phyloP scores from a whole-genome alignment of 2,113 vertebrate species.

The Ovis canadensis region DNA sequence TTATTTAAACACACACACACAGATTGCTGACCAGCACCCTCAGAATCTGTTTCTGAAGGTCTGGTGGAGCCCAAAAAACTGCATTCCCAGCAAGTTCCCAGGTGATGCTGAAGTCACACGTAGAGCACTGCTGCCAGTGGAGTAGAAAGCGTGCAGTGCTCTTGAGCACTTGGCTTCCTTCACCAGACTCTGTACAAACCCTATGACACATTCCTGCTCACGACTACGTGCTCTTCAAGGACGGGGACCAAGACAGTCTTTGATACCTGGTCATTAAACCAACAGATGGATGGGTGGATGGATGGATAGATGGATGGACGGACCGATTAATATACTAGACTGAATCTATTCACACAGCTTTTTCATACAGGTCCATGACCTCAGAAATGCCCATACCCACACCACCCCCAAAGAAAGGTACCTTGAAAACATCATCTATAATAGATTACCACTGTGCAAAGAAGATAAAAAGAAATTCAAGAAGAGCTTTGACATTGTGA shows the following conservation, averaged over 20 bases:
- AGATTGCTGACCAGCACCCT: too few species aligned
- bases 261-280: neutral
- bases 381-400: neutral
- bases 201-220: neutral
- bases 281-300: neutral
- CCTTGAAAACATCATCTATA: neutral
- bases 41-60: neutral
- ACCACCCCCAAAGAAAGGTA: neutral
- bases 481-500: neutral
- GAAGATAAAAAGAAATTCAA: constrained; percentile 10
- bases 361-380: neutral
- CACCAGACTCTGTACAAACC: neutral
- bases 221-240: neutral
- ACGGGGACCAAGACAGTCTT: neutral
- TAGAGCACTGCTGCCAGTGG: neutral
- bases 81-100: neutral
- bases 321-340: neutral
- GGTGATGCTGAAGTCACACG: neutral
- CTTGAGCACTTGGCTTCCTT: neutral
- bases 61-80: neutral
- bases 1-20: neutral
- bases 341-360: neutral
- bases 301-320: neutral
- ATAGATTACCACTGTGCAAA: neutral
- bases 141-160: neutral